Evolutionary conservation across 2,888 invertebrate species (phyloP), one percentile per base, ranked within the genome.

Genomic region (Campoletis raptor): DNA sequence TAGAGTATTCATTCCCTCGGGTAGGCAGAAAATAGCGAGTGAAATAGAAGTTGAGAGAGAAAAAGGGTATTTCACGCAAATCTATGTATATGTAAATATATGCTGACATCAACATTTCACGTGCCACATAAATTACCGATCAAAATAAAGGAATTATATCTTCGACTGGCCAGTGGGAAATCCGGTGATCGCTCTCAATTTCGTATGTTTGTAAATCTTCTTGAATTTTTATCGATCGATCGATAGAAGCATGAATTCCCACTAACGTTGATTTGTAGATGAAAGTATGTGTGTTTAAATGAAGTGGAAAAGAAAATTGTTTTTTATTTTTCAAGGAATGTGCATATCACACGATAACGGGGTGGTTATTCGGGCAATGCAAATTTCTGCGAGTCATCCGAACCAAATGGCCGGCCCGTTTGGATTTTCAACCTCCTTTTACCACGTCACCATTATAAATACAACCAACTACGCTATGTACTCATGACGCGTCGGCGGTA

Each of bases 391-490:
- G 18, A 9, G 24, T 30, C 57, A 24, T 54, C 36, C 18, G 24
- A 18, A 74, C 74, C 36, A 54, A 57, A 79, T 40, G 40, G 37
- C 24, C 40, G 61, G 15, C 57, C 3, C 61, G 61, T 72, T 48
- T n/a, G 15, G 66, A 61, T 30, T 61, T 42, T 5, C 40, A 67
- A 78, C 40, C 21, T 42, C 69, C 69, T 37, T 67, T 52, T 37
- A 37, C 40, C 69, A 40, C 36, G 42, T 30, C 54, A 30, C 24
- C 57, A 73, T 79, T 85, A 82, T 74, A 82, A 82, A 79, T 83
- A 80, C 82, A 83, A 67, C 42, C 83, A 54, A 64, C 70, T 80
- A 83, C 80, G 72, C 66, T 76, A 74, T 83, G 76, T 86, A 83
- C 74, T 67, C 21, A 76, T 45, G 78, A 83, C 64, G 61, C 76